Conservation (phyloP, 1,140 invertebrate genomes). For the Aporrectodea caliginosa region DNA sequence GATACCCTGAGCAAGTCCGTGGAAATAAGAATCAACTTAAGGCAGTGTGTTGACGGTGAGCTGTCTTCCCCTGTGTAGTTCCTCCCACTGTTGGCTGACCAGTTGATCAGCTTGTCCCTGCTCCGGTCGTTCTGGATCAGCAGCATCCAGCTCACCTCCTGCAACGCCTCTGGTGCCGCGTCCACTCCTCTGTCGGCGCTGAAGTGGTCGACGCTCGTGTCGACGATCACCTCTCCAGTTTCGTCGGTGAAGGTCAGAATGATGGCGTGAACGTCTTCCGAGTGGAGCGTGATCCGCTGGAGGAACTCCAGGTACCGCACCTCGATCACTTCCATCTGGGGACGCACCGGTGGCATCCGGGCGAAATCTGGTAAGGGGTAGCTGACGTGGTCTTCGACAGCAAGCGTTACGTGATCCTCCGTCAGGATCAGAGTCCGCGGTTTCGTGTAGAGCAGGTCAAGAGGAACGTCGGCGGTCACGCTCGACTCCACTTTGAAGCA, state of each 20-base stretch:
- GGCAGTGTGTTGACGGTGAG: slow-evolving; percentile 30
- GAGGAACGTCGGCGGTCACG: slow-evolving; percentile 3
- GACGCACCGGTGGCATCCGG: slow-evolving; percentile 43
- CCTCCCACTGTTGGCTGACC: slow-evolving; percentile 46
- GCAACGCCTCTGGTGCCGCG: slow-evolving; percentile 29
- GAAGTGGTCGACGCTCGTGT: slow-evolving; percentile 46
- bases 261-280: slow-evolving; percentile 26
- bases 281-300: slow-evolving; percentile 40
- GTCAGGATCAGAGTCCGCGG: slow-evolving; percentile 48
- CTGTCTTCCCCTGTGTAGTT: slow-evolving; percentile 32
- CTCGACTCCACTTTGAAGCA: slow-evolving; percentile 29
- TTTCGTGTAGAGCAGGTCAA: slow-evolving; percentile 25
- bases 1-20: too few relatives aligned
- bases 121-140: slow-evolving; percentile 44
- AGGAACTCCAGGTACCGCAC: slow-evolving; percentile 44
- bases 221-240: slow-evolving; percentile 46
- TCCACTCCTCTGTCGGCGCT: slow-evolving; percentile 39
- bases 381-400: slow-evolving; percentile 47
- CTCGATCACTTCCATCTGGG: slow-evolving; percentile 43
- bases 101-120: slow-evolving; percentile 45
- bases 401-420: slow-evolving; percentile 43
- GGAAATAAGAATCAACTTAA: neutral
- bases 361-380: slow-evolving; percentile 54
- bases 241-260: slow-evolving; percentile 49
- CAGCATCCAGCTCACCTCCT: slow-evolving; percentile 40